Conservation (phyloP, 2,797 vertebrate genomes). For the Oceanodroma leucorhoa region DNA sequence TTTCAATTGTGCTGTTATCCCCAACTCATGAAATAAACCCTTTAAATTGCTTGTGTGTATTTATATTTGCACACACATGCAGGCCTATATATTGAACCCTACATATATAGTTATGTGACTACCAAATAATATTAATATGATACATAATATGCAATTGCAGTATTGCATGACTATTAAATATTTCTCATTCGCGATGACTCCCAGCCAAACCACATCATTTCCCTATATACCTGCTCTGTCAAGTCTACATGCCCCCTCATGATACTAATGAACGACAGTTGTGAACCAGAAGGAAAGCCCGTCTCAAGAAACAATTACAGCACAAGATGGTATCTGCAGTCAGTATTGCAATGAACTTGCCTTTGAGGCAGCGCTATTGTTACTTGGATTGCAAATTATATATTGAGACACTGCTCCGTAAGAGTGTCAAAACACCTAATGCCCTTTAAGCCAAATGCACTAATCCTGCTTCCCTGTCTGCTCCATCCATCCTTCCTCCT, state of each 20-base stretch:
- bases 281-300: not conserved
- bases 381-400: not conserved
- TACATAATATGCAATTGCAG: not conserved
- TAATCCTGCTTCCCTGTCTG: not conserved
- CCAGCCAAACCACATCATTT: constrained; percentile 26
- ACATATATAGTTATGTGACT: not conserved
- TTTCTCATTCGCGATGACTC: not conserved
- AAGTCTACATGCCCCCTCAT: not conserved
- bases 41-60: not conserved
- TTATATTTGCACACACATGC: not conserved
- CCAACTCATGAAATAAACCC: not conserved
- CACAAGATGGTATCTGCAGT: constrained; percentile 40
- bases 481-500: not conserved
- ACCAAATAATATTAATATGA: not conserved
- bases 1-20: not conserved
- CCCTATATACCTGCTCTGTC: not conserved
- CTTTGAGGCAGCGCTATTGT: constrained; percentile 43
- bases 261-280: not conserved
- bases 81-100: not conserved
- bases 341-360: constrained; percentile 15
- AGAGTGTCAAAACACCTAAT: not conserved
- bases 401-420: not conserved
- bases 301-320: constrained; percentile 24
- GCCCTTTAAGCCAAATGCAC: not conserved
- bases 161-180: not conserved